Evolutionary conservation across 2,113 vertebrate species (phyloP).

Genomic region (Onychostruthus taczanowskii): DNA sequence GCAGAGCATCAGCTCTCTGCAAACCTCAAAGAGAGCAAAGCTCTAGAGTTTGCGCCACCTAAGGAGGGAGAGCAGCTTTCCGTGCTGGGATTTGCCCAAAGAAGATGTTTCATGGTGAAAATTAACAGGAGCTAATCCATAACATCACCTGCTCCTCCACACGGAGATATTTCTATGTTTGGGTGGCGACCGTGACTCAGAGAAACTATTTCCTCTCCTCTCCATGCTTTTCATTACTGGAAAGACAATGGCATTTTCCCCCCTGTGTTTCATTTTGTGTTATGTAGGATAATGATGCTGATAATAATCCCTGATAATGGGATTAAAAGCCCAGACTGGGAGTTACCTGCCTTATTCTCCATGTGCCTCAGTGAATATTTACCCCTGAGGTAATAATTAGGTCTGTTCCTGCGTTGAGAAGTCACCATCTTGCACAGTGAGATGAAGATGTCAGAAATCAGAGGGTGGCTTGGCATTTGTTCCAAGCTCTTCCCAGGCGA

Average conservation of each 20-base stretch:
- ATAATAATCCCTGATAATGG: conserved; percentile 36
- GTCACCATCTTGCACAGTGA: neutral
- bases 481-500: neutral
- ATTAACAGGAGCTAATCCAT: neutral
- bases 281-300: conserved; percentile 30
- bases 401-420: neutral
- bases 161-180: neutral
- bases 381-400: conserved; percentile 35
- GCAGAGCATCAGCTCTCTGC: neutral
- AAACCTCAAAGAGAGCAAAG: neutral
- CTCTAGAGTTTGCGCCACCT: neutral
- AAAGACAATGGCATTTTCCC: neutral
- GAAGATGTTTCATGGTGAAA: neutral
- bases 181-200: conserved; percentile 52
- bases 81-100: neutral
- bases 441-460: conserved; percentile 11
- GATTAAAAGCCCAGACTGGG: conserved; percentile 39
- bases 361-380: neutral
- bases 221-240: neutral
- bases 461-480: neutral
- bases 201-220: conserved; percentile 23
- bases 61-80: neutral
- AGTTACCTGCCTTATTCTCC: neutral
- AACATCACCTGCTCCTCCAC: neutral
- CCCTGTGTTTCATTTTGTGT: neutral